A percentile compares a stretch with the other conserved stretches of the same genome.
Conservation (phyloP, 2,888 invertebrate species). For the Dynastes grantii region DNA sequence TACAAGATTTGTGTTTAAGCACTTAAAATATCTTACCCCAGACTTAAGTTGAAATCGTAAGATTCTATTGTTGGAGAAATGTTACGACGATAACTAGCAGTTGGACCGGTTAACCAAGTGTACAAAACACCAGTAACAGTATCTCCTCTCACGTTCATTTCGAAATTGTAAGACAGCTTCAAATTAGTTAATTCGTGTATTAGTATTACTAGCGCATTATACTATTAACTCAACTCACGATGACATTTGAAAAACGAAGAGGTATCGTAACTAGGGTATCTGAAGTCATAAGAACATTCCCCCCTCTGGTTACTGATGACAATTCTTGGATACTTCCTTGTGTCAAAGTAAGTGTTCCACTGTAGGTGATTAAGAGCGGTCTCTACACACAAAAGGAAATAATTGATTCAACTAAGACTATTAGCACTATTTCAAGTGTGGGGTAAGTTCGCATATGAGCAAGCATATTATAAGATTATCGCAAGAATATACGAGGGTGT, state of each 20-base stretch:
- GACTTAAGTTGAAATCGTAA: background rate
- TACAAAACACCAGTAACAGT: slow-evolving; percentile 14
- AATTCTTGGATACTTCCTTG: slow-evolving; percentile 15
- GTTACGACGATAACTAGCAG: background rate
- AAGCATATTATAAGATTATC: too few relatives aligned
- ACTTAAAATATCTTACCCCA: background rate
- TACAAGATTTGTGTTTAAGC: background rate
- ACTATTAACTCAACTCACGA: slow-evolving; percentile 8
- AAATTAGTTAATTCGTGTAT: background rate
- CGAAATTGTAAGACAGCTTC: slow-evolving; percentile 2
- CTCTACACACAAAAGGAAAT: background rate
- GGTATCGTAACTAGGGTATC: background rate
- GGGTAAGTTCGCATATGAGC: too few relatives aligned
- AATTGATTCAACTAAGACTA: too few relatives aligned
- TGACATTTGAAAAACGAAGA: background rate
- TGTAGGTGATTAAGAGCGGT: slow-evolving; percentile 24
- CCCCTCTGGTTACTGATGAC: slow-evolving; percentile 3
- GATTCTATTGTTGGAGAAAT: background rate
- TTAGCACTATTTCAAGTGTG: too few relatives aligned
- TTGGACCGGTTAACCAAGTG: background rate
- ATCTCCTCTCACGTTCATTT: slow-evolving; percentile 25
- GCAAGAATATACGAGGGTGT: too few relatives aligned
- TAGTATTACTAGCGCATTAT: background rate
- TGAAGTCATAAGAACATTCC: background rate
- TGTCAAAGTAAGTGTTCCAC: slow-evolving; percentile 15